A percentile compares a stretch with the other conserved stretches of the same genome.
Conservation (phyloP, 2,888 invertebrate species). For the Apotomis capreana region DNA sequence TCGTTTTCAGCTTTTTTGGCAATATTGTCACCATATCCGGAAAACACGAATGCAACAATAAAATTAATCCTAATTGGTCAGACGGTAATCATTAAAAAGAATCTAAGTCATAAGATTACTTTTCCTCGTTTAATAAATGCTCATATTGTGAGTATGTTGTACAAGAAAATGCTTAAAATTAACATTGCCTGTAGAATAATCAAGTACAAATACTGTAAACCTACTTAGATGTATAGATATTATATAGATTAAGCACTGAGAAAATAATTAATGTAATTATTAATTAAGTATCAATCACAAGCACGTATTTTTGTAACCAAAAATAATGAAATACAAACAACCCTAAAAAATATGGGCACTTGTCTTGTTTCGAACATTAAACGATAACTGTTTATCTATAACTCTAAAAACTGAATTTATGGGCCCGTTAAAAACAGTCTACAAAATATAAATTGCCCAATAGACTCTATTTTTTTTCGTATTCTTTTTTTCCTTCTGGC, state of each 20-base stretch:
- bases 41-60: neutral
- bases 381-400: too few species aligned
- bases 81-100: neutral
- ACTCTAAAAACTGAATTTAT: too few species aligned
- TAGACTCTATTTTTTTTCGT: too few species aligned
- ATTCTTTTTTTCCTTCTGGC: too few species aligned
- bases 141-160: slow-evolving; percentile 17
- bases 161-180: slow-evolving; percentile 11
- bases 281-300: slow-evolving; percentile 25
- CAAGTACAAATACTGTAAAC: slow-evolving; percentile 48
- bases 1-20: too few species aligned
- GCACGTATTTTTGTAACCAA: slow-evolving; percentile 36
- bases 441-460: too few species aligned
- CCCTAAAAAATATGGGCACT: neutral
- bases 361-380: neutral
- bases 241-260: slow-evolving; percentile 26
- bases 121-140: neutral
- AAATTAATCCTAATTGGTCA: neutral
- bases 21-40: too few species aligned
- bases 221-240: slow-evolving; percentile 24
- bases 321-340: slow-evolving; percentile 33
- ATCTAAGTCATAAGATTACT: slow-evolving; percentile 21
- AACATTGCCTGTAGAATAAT: slow-evolving; percentile 35
- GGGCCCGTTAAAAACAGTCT: too few species aligned
- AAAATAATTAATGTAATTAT: slow-evolving; percentile 10